A percentile compares a stretch with the other conserved stretches of the same genome.
Evolutionary conservation across 2,113 vertebrate species (phyloP).

Genomic region (Pheucticus melanocephalus): DNA sequence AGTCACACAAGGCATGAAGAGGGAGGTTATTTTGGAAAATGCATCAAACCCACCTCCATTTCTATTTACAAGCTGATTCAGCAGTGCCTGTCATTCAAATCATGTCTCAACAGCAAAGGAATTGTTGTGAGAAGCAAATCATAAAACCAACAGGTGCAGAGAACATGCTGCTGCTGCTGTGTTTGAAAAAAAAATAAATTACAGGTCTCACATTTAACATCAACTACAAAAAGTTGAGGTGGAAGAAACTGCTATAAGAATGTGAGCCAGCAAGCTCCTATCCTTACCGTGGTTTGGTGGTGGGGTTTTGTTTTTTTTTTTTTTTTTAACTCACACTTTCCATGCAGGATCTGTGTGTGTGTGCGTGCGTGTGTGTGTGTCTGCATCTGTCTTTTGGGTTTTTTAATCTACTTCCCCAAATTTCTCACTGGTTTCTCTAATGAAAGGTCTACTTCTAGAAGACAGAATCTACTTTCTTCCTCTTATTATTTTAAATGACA

Average conservation of each 20-base stretch:
- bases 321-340: background rate
- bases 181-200: slow-evolving; percentile 1
- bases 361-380: too few relatives aligned
- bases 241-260: slow-evolving; percentile 1
- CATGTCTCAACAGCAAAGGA: slow-evolving; percentile 63
- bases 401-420: background rate
- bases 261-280: background rate
- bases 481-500: background rate
- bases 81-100: slow-evolving; percentile 51
- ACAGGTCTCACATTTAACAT: slow-evolving; percentile 11
- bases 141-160: slow-evolving; percentile 59
- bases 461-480: background rate
- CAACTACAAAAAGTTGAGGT: slow-evolving; percentile 8
- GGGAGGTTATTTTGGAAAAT: slow-evolving; percentile 25
- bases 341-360: background rate
- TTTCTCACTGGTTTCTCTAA: background rate
- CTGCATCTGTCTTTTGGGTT: background rate
- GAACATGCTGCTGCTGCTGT: slow-evolving; percentile 33
- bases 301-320: accelerated
- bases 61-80: slow-evolving; percentile 59
- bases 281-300: background rate
- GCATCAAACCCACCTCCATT: background rate
- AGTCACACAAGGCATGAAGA: background rate
- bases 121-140: slow-evolving; percentile 50
- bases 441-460: background rate